Conservation (phyloP, 2,797 vertebrate species). For the Alosa sapidissima region DNA sequence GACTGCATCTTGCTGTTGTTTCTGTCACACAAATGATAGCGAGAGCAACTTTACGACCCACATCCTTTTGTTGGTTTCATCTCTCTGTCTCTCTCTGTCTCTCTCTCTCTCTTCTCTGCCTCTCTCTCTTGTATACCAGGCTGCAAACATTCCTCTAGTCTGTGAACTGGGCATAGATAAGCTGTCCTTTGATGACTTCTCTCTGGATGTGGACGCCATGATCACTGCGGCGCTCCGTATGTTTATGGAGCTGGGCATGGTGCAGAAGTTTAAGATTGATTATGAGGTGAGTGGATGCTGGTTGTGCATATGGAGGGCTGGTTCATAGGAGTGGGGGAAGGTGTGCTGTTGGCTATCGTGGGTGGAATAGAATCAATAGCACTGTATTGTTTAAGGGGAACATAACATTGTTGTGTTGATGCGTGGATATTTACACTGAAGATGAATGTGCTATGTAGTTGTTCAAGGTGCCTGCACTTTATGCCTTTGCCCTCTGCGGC, state of each 20-base stretch:
- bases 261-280: slow-evolving; percentile 99
- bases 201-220: slow-evolving; percentile 95
- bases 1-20: background rate
- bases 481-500: background rate
- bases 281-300: slow-evolving; percentile 87
- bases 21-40: background rate
- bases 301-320: background rate
- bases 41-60: background rate
- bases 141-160: slow-evolving; percentile 93
- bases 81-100: slow-evolving; percentile 47
- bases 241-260: slow-evolving; percentile 99
- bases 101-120: background rate
- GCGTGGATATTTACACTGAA: background rate
- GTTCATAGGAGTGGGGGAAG: too few species aligned
- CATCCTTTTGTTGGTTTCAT: slow-evolving; percentile 21
- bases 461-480: background rate
- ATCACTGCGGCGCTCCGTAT: slow-evolving; percentile 94
- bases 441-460: background rate
- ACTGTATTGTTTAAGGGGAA: too few species aligned
- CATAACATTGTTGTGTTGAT: background rate
- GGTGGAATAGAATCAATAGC: too few species aligned
- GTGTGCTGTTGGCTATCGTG: too few species aligned
- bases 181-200: slow-evolving; percentile 98
- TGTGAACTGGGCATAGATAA: slow-evolving; percentile 93
- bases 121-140: slow-evolving; percentile 73